Evolutionary conservation across 1,140 invertebrate genomes (phyloP), one percentile per base, ranked within the genome.

Genomic region (Adoxophyes honmai): DNA sequence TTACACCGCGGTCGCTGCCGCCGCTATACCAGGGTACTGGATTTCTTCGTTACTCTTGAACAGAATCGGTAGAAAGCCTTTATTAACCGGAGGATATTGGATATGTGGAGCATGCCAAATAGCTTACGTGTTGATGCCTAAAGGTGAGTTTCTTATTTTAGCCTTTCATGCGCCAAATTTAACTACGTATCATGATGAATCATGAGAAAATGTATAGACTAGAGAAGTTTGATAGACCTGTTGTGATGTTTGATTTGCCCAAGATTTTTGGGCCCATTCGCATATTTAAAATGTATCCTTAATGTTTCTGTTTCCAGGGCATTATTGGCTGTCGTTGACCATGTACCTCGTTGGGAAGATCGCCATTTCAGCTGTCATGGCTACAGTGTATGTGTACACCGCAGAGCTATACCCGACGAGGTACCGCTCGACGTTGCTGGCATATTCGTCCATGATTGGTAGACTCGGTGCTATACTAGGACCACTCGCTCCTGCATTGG

Each of bases 401-500:
- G 90, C 92, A 1, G 94, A 95, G 80, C 85, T 95, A 66, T 95
- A 93, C 71, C 94, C 93, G 4, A 95, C 94, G 0, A 89, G 89
- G 57, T 80, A 93, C 51, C 84, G 93, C 15, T 92, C 93, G 68
- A 91, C 90, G 9, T 72, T 94, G 10, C 90, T 95, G 56, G 93
- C 83, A 57, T 93, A 89, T 62, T 94, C 93, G 62, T 94, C 94
- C 4, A 95, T 94, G 90, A 90, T 94, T 63, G 94, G 93, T 8
- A 85, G 94, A 52, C 88, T 94, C 60, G 94, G 94, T 0, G 93
- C 93, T n/a, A 94, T 95, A 83, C 62, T 93, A 13, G 93, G 94
- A 5, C 94, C 94, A 60, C 92, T 95, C 75, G 92, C 92, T 55
- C 92, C 93, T 3, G 84, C 94, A 56, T 73, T 94, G 81, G 93